These are phyloP conservation scores for Macroramphosus scolopax DNA, from an alignment of 2,797 vertebrate genomes.

Conservation along the genomic window DNA sequence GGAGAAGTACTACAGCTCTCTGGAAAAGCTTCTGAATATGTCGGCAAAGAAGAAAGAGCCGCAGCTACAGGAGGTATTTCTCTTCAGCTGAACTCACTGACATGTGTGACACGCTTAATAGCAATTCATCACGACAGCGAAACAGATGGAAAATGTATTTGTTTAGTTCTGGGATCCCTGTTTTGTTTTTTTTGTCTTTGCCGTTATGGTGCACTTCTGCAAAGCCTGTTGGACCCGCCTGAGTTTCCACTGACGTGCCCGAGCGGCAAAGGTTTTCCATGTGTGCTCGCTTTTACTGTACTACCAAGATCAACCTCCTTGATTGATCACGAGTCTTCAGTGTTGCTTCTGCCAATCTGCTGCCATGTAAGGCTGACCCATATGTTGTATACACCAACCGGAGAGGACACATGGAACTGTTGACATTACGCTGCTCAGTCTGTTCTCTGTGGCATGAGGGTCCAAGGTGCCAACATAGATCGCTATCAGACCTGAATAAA, in stretches of 20 bases:
- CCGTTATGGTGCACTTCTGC: constrained; percentile 19
- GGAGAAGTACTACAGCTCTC: constrained; percentile 93
- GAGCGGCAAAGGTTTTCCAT: constrained; percentile 52
- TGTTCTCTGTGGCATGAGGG: constrained; percentile 22
- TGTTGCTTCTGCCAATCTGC: constrained; percentile 24
- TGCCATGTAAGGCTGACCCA: constrained; percentile 52
- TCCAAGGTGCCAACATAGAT: constrained; percentile 31
- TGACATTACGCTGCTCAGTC: constrained; percentile 46
- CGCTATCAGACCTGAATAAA: constrained; percentile 34
- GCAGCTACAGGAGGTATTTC: constrained; percentile 91
- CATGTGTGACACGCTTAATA: constrained; percentile 9
- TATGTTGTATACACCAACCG: constrained; percentile 38
- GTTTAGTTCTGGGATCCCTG: constrained; percentile 31
- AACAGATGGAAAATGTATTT: constrained; percentile 24
- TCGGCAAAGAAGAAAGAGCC: constrained; percentile 98
- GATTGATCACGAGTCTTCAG: too few relatives aligned
- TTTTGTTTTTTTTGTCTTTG: constrained; percentile 32
- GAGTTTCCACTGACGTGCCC: constrained; percentile 61
- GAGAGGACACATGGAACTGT: constrained; percentile 50
- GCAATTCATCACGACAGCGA: constrained; percentile 3
- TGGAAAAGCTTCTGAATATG: constrained; percentile 96
- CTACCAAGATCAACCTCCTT: constrained; percentile 46
- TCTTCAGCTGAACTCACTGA: constrained; percentile 12
- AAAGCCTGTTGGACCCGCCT: constrained; percentile 20
- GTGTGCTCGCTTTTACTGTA: constrained; percentile 39